Evolutionary conservation across 2,797 vertebrate genomes (phyloP).

Genomic region (Silurus lanzhouensis): DNA sequence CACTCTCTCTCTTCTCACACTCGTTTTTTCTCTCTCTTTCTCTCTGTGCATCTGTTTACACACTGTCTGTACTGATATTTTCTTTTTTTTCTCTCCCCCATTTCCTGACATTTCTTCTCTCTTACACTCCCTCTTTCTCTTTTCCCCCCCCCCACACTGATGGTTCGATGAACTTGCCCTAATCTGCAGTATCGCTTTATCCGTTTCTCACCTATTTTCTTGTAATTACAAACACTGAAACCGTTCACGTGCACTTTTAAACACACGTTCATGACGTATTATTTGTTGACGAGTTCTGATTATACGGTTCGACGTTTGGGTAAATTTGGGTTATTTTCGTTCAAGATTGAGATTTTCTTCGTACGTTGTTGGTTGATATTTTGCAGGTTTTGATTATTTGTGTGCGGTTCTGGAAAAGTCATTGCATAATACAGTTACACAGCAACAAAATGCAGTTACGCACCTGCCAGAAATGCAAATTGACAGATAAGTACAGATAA

Average conservation of each 20-base stretch:
- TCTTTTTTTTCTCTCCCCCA: not conserved
- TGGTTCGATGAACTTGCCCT: not conserved
- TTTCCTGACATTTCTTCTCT: not conserved
- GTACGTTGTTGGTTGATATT: no score
- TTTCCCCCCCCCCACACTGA: not conserved
- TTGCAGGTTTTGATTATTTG: not conserved
- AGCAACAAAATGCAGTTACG: no score
- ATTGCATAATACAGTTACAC: no score
- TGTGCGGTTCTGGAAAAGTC: no score
- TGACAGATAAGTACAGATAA: no score
- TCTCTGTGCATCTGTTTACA: not conserved
- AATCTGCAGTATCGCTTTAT: not conserved
- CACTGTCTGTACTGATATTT: not conserved
- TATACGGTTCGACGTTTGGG: not conserved
- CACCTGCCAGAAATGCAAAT: no score
- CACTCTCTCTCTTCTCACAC: not conserved
- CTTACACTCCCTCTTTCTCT: conserved; percentile 8
- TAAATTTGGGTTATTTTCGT: no score
- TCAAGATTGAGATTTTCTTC: no score
- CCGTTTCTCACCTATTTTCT: not conserved
- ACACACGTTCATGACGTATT: not conserved
- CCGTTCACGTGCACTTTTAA: not conserved
- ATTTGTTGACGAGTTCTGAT: no score
- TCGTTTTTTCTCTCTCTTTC: not conserved
- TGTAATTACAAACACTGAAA: not conserved